phyloP scores from a whole-genome alignment of 2,797 vertebrate species.

The Anguilla obscura region DNA sequence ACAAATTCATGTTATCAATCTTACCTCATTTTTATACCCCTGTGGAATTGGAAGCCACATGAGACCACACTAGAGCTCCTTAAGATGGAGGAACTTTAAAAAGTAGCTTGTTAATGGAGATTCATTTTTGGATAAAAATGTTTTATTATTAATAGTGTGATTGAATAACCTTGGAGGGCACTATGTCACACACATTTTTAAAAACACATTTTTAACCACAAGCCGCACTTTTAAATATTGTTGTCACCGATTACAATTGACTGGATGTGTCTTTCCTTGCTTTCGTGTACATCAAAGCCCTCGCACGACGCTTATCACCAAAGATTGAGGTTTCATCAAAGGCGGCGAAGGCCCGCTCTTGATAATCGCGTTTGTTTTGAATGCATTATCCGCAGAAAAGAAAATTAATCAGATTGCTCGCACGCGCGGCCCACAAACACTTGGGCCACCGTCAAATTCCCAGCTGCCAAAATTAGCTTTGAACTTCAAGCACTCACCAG shows the following conservation, averaged over 20 bases:
- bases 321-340: constrained; percentile 5
- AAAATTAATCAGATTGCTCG: constrained; percentile 14
- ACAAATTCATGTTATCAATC: no score
- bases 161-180: neutral
- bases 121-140: no score
- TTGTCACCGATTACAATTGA: neutral
- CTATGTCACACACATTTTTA: neutral
- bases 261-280: neutral
- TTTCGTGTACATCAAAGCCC: neutral
- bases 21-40: no score
- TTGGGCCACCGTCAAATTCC: constrained; percentile 17
- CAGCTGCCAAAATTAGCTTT: constrained; percentile 35
- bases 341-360: neutral
- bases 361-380: neutral
- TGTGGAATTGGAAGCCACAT: no score
- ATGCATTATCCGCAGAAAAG: neutral
- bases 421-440: neutral
- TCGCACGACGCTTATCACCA: neutral
- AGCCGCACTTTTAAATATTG: neutral
- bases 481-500: constrained; percentile 31
- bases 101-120: no score
- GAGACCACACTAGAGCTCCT: no score
- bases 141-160: no score
- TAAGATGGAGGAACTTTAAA: no score
- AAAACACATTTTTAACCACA: neutral